Evolutionary conservation across 2,888 invertebrate species (phyloP), one percentile per base, ranked within the genome.

Genomic region (Scaptomyza cyrtandrae): DNA sequence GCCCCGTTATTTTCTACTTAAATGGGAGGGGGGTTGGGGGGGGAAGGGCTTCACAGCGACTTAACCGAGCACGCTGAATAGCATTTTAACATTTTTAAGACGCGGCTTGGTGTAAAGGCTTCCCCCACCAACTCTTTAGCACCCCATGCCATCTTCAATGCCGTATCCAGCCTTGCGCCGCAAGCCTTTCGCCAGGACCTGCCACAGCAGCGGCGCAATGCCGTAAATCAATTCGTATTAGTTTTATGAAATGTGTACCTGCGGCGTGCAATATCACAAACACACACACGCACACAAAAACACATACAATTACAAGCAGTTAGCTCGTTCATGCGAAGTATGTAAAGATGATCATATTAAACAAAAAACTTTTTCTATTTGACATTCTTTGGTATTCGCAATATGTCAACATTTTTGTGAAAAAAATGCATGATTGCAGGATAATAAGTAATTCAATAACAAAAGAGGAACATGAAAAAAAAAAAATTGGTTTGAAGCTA

Each of bases 181-280:
- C 88, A 86, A 86, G 88, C 87, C 88, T 86, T 85, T 85, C 75
- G 69, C 71, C 66, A 63, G 63, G 14, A 61, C 35, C 68, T 71
- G 58, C 52, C 66, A 58, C 43, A 11, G 63, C 59, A 71, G 59
- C 57, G 62, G 39, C 60, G 41, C 65, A 67, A 66, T 67, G 71
- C 86, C 91, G 91, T 90, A 90, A 90, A 90, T 90, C 90, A 90
- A 90, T 91, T 90, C 90, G 90, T 90, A 90, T 90, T 90, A 90
- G 90, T 91, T 91, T 91, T 90, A 90, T 90, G 88, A 89, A 90
- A 90, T 90, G 90, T 90, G 89, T 90, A 90, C 91, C 90, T 90
- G 89, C 90, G 90, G 90, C 88, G 88, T 81, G 74, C 61, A 61
- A 39, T 35, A 60, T 33, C 70, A 61, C 49, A 63, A 60, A 71